phyloP scores from a whole-genome alignment of 2,888 invertebrate genomes.

The Dione vanillae region DNA sequence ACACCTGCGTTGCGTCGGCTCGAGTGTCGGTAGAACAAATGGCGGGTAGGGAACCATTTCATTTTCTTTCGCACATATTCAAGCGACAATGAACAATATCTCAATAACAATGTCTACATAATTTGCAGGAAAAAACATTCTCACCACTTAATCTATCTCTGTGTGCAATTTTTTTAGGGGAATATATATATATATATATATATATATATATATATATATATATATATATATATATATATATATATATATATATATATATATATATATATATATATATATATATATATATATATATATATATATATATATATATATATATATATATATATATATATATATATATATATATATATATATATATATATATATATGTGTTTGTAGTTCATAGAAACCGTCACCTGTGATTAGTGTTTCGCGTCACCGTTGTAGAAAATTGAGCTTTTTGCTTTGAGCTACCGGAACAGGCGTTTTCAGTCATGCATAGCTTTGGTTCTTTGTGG shows the following conservation, averaged over 20 bases:
- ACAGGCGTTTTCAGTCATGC: conserved; percentile 12
- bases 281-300: neutral
- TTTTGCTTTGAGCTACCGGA: conserved; percentile 13
- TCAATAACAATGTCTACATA: conserved; percentile 77
- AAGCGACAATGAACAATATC: conserved; percentile 76
- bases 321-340: no score
- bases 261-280: no score
- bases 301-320: no score
- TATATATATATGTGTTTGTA: neutral
- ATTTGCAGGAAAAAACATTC: conserved; percentile 76
- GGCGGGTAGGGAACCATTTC: conserved; percentile 69
- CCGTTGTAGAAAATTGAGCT: conserved; percentile 11
- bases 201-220: no score
- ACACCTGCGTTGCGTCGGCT: conserved; percentile 7
- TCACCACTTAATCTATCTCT: conserved; percentile 58
- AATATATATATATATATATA: no score
- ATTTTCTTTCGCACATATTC: conserved; percentile 81
- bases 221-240: no score
- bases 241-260: no score
- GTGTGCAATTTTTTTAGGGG: no score
- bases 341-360: no score
- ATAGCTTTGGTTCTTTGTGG: conserved; percentile 10
- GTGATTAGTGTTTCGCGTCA: conserved; percentile 25
- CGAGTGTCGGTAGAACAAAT: conserved; percentile 44
- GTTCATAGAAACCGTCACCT: conserved; percentile 1